Percentiles rank a stretch among this genome's conserved stretches.
Evolutionary conservation across 2,888 invertebrate species (phyloP).

Genomic region (Dromius quadrimaculatus): DNA sequence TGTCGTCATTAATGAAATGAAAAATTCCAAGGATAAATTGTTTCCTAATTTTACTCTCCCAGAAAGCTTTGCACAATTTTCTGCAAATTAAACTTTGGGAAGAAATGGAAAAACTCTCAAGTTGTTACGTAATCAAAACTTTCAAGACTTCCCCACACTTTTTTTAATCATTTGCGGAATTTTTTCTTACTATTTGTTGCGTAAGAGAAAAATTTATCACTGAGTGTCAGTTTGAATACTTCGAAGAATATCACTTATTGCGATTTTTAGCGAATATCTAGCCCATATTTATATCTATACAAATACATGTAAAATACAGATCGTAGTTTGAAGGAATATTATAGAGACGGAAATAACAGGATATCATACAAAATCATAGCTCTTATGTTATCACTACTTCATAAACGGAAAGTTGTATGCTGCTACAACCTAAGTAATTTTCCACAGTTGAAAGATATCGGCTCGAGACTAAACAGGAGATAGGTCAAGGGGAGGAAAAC

Average conservation of each 20-base stretch:
- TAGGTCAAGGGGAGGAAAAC: too few relatives aligned
- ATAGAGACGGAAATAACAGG: too few relatives aligned
- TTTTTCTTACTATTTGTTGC: constrained; percentile 33
- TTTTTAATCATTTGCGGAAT: constrained; percentile 32
- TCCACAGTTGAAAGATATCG: too few relatives aligned
- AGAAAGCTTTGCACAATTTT: constrained; percentile 31
- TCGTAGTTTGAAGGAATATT: too few relatives aligned
- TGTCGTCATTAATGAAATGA: constrained; percentile 10
- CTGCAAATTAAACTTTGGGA: constrained; percentile 41
- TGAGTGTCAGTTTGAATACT: constrained; percentile 10
- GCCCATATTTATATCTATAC: too few relatives aligned
- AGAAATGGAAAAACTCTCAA: constrained; percentile 28
- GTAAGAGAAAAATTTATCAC: constrained; percentile 18
- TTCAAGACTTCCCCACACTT: constrained; percentile 18
- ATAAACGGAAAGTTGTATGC: too few relatives aligned
- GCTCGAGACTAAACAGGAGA: too few relatives aligned
- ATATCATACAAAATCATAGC: too few relatives aligned
- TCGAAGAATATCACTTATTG: constrained; percentile 2
- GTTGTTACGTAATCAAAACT: constrained; percentile 42
- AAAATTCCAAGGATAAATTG: constrained; percentile 24
- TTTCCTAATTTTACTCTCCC: constrained; percentile 34
- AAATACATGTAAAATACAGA: too few relatives aligned
- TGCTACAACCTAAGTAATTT: too few relatives aligned
- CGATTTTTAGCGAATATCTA: too few relatives aligned
- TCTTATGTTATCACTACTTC: too few relatives aligned